Evolutionary conservation across 1,140 invertebrate genomes (phyloP).

Genomic region (Drosophila triauraria): DNA sequence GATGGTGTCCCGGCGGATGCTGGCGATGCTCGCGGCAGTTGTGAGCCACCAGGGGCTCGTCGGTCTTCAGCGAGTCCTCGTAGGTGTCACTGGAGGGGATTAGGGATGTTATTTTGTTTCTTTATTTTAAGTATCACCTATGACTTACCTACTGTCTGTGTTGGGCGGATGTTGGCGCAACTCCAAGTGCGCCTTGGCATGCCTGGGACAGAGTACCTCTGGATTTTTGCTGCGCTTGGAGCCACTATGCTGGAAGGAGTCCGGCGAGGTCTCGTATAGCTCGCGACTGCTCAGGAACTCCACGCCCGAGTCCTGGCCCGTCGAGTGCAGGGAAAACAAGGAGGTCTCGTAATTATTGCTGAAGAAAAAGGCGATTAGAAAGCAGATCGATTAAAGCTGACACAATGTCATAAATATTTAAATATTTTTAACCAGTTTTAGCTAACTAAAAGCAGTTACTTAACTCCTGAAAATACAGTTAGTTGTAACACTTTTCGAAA

Average conservation of each 20-base stretch:
- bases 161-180: conserved; percentile 58
- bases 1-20: conserved; percentile 51
- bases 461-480: neutral
- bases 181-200: conserved; percentile 74
- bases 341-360: conserved; percentile 87
- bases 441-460: neutral
- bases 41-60: conserved; percentile 70
- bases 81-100: conserved; percentile 87
- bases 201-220: conserved; percentile 71
- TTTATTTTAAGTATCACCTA: too few species aligned
- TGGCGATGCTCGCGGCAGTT: conserved; percentile 84
- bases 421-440: neutral
- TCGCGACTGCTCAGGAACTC: conserved; percentile 86
- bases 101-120: too few species aligned
- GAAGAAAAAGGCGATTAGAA: neutral
- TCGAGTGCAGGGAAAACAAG: conserved; percentile 91
- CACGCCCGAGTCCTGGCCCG: conserved; percentile 92
- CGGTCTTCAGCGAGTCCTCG: conserved; percentile 88
- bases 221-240: conserved; percentile 57
- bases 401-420: neutral
- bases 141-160: conserved; percentile 67
- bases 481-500: neutral
- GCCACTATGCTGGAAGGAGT: conserved; percentile 86
- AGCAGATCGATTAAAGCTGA: neutral
- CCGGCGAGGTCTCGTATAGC: conserved; percentile 88